Evolutionary conservation across 2,797 vertebrate genomes (phyloP).

Genomic region (Centropyge bicolor): DNA sequence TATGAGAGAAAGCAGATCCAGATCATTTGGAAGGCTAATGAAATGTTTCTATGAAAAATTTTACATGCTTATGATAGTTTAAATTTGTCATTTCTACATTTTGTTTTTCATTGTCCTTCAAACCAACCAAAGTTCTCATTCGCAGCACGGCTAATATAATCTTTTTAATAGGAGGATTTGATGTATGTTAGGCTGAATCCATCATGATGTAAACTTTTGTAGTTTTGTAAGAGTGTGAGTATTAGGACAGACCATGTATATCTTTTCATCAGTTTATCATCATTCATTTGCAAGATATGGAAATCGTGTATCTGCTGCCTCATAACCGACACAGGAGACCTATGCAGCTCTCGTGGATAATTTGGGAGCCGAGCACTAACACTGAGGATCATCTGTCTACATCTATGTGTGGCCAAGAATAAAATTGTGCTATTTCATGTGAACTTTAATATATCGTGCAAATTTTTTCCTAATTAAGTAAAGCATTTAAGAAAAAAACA

Average conservation of each 20-base stretch:
- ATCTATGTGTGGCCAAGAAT: background rate
- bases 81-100: background rate
- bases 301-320: background rate
- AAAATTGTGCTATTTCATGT: background rate
- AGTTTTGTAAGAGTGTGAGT: too few species aligned
- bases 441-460: too few species aligned
- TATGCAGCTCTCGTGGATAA: background rate
- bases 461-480: background rate
- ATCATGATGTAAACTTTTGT: background rate
- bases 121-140: background rate
- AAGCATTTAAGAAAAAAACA: background rate
- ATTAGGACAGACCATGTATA: background rate
- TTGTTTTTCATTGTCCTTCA: background rate
- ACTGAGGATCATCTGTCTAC: background rate
- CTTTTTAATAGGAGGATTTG: background rate
- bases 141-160: background rate
- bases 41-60: too few species aligned
- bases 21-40: too few species aligned
- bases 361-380: background rate
- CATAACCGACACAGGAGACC: background rate
- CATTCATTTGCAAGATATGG: background rate
- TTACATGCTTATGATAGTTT: background rate
- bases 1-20: background rate
- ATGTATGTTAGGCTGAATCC: background rate
- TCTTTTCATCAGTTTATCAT: background rate